Conservation (phyloP, 1,140 invertebrate species). For the Zaprionus gabonicus region DNA sequence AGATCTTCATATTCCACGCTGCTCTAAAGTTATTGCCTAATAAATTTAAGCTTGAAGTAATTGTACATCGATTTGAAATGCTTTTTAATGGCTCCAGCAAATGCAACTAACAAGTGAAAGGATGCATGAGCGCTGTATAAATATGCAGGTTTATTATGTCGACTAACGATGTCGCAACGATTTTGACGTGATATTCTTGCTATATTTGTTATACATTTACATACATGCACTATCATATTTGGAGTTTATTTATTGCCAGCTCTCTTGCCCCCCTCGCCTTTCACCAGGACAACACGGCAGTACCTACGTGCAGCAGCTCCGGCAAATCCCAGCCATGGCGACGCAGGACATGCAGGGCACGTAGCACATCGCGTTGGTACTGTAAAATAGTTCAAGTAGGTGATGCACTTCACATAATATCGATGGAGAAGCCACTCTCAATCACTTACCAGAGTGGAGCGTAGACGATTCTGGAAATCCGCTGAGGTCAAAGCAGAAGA, state of each 20-base stretch:
- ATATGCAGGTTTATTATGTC: constrained; percentile 3
- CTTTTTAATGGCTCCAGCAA: neutral
- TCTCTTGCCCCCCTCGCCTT: neutral
- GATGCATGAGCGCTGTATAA: neutral
- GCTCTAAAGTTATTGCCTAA: too few relatives aligned
- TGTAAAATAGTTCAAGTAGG: constrained; percentile 15
- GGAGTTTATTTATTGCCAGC: constrained; percentile 3
- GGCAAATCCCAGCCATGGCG: constrained; percentile 61
- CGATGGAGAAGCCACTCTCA: neutral
- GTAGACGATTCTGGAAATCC: constrained; percentile 49
- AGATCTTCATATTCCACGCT: neutral
- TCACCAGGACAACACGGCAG: constrained; percentile 62
- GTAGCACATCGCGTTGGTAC: constrained; percentile 51
- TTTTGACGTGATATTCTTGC: constrained; percentile 7
- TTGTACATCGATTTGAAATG: neutral
- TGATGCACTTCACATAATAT: neutral
- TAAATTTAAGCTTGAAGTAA: too few relatives aligned
- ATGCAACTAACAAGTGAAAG: neutral
- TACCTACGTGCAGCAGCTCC: constrained; percentile 37
- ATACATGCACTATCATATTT: constrained; percentile 10
- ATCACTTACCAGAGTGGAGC: constrained; percentile 51
- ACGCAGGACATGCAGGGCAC: constrained; percentile 47
- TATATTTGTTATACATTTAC: constrained; percentile 17
- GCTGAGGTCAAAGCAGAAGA: constrained; percentile 34
- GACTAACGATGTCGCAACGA: neutral